Conservation (phyloP, 2,113 vertebrate species). For the Abramis brama region DNA sequence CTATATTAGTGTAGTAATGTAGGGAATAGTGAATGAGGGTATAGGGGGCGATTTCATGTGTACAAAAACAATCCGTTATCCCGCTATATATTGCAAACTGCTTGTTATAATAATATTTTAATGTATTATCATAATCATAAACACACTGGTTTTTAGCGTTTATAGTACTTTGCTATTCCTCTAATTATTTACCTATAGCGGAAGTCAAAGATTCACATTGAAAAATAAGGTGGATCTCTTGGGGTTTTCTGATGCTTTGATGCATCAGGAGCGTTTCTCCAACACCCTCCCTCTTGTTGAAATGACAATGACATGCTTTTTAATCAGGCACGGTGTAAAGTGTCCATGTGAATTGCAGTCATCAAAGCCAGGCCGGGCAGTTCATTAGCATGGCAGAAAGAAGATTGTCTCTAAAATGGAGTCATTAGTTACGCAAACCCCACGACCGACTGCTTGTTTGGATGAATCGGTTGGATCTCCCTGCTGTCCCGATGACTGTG, state of each 20-base stretch:
- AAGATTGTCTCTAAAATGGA: conserved; percentile 81
- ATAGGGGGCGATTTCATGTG: too few species aligned
- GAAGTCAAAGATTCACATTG: too few species aligned
- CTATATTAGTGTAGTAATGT: too few species aligned
- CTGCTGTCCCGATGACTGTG: conserved; percentile 69
- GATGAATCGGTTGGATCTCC: conserved; percentile 74
- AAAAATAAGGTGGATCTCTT: background rate
- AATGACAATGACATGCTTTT: conserved; percentile 73
- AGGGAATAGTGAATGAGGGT: too few species aligned
- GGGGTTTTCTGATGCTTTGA: conserved; percentile 32
- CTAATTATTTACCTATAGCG: background rate
- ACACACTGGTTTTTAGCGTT: background rate
- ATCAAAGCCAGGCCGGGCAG: conserved; percentile 69
- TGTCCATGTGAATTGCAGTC: conserved; percentile 72
- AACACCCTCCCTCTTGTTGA: conserved; percentile 65
- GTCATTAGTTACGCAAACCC: conserved; percentile 82
- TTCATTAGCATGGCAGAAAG: conserved; percentile 66
- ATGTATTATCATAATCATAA: background rate
- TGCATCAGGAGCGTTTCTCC: conserved; percentile 62
- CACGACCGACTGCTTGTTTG: conserved; percentile 78
- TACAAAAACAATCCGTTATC: too few species aligned
- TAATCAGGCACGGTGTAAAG: conserved; percentile 75
- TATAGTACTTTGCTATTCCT: background rate
- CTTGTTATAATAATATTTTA: too few species aligned
- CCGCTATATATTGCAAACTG: background rate